Conservation (phyloP, 2,113 vertebrate species). For the Suricata suricatta region DNA sequence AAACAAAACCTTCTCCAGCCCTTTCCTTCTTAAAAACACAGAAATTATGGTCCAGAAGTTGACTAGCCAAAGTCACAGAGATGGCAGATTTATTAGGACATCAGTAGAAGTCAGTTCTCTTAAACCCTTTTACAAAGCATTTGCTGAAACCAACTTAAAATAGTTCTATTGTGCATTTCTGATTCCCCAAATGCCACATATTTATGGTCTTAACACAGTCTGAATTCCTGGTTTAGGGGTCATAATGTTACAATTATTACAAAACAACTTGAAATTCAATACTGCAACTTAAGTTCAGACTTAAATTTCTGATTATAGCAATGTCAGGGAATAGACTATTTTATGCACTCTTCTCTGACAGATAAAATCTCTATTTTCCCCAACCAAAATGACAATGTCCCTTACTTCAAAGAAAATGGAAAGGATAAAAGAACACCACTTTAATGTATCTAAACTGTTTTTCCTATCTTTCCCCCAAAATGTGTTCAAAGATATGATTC, state of each 20-base stretch:
- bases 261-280: slow-evolving; percentile 34
- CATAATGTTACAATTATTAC: not conserved
- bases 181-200: not conserved
- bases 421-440: not conserved
- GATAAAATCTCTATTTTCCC: slow-evolving; percentile 8
- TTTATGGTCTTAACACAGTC: not conserved
- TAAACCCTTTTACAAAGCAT: not conserved
- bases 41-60: not conserved
- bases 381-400: not conserved
- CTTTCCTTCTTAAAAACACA: not conserved
- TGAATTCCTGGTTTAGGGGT: not conserved
- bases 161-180: not conserved
- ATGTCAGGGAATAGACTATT: not conserved
- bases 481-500: not conserved
- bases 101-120: not conserved
- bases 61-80: not conserved
- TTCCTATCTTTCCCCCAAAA: not conserved
- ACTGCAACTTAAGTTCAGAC: slow-evolving; percentile 23
- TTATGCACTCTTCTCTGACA: not conserved
- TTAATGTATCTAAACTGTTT: not conserved
- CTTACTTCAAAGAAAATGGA: slow-evolving; percentile 23
- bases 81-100: not conserved
- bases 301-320: not conserved
- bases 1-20: not conserved
- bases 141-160: slow-evolving; percentile 41